These are phyloP conservation scores for Ellobium chinense DNA, from an alignment of 2,888 invertebrate genomes.

Conservation along the genomic window DNA sequence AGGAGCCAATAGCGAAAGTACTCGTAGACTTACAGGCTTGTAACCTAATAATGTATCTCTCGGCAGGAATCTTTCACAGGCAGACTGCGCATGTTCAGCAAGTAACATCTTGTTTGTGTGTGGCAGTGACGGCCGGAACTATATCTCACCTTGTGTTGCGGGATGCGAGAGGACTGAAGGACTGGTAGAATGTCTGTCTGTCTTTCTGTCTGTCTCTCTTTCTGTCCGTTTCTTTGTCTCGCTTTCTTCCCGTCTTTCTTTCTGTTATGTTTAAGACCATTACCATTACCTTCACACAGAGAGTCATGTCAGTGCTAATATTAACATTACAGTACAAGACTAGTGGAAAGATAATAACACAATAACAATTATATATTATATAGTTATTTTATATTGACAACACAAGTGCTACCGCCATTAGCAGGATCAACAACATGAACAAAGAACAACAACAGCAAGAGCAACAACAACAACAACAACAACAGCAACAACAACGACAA, in stretches of 20 bases:
- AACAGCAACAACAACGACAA: background rate
- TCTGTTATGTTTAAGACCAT: background rate
- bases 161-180: background rate
- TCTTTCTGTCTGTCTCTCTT: conserved; percentile 19
- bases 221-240: background rate
- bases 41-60: too few relatives aligned
- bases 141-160: background rate
- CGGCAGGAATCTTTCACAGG: too few relatives aligned
- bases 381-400: background rate
- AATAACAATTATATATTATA: too few relatives aligned
- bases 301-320: too few relatives aligned
- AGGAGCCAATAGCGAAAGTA: too few relatives aligned
- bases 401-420: background rate
- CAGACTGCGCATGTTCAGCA: background rate
- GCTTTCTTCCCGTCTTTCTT: background rate
- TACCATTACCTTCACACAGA: background rate
- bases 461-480: background rate
- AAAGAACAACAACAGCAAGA: background rate
- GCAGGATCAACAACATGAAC: background rate
- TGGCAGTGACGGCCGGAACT: background rate
- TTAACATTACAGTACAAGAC: too few relatives aligned
- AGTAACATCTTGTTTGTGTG: background rate
- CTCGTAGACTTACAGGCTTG: too few relatives aligned
- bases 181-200: background rate
- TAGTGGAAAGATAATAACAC: too few relatives aligned